These are phyloP conservation scores for Myiagra hebetior DNA, from an alignment of 2,113 vertebrate genomes.

Conservation along the genomic window DNA sequence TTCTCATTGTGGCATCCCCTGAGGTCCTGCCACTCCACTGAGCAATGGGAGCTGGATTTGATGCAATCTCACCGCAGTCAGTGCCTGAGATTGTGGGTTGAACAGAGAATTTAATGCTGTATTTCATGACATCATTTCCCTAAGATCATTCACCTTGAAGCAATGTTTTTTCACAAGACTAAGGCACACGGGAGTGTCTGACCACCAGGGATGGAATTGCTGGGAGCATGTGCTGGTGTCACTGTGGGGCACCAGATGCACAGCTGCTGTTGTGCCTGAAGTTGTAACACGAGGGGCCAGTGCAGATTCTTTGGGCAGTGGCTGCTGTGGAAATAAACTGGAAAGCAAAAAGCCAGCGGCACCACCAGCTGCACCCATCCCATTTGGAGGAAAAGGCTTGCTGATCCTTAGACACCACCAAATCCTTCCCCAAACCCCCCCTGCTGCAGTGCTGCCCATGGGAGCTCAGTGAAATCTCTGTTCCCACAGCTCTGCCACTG, in stretches of 20 bases:
- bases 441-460: not conserved
- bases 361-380: not conserved
- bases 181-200: not conserved
- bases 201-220: not conserved
- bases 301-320: not conserved
- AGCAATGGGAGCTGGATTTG: accelerated
- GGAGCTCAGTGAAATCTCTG: not conserved
- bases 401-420: not conserved
- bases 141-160: not conserved
- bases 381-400: not conserved
- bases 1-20: not conserved
- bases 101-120: not conserved
- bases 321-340: not conserved
- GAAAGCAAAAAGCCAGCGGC: not conserved
- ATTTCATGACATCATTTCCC: not conserved
- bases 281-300: not conserved
- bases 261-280: not conserved
- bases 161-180: not conserved
- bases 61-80: not conserved
- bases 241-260: not conserved
- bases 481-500: not conserved
- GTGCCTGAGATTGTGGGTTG: not conserved
- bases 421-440: not conserved
- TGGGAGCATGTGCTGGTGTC: accelerated
- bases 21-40: not conserved